A percentile compares a stretch with the other conserved stretches of the same genome.
Evolutionary conservation across 2,797 vertebrate species (phyloP).

Genomic region (Erpetoichthys calabaricus): DNA sequence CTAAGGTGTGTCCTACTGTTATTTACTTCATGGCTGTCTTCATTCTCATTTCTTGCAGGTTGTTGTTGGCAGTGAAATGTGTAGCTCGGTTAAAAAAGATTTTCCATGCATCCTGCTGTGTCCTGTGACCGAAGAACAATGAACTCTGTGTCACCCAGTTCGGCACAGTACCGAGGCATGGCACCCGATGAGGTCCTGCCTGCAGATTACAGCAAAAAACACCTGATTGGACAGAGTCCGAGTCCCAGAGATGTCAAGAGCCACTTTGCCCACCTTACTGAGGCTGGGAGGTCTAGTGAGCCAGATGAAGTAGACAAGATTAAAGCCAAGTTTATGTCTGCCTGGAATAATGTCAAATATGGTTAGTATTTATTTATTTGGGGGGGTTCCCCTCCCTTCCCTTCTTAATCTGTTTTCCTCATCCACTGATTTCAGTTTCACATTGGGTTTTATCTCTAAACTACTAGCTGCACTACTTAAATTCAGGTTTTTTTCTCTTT

Average conservation of each 20-base stretch:
- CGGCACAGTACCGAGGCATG: conserved; percentile 56
- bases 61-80: too few relatives aligned
- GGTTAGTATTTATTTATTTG: conserved; percentile 41
- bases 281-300: conserved; percentile 28
- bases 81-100: too few relatives aligned
- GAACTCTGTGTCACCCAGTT: conserved; percentile 73
- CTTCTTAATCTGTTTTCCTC: not conserved
- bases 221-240: conserved; percentile 19
- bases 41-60: too few relatives aligned
- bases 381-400: too few relatives aligned
- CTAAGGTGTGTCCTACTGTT: too few relatives aligned
- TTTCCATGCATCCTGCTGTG: too few relatives aligned
- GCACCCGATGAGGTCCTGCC: conserved; percentile 43
- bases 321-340: conserved; percentile 71
- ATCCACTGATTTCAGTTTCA: not conserved
- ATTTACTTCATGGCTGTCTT: too few relatives aligned
- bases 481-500: too few relatives aligned
- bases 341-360: conserved; percentile 87
- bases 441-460: not conserved
- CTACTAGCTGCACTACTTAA: too few relatives aligned
- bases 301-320: conserved; percentile 74
- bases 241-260: conserved; percentile 30
- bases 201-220: conserved; percentile 22
- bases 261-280: conserved; percentile 27
- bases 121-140: conserved; percentile 30